Conservation (phyloP, 2,797 vertebrate species). For the Streptopelia turtur region DNA sequence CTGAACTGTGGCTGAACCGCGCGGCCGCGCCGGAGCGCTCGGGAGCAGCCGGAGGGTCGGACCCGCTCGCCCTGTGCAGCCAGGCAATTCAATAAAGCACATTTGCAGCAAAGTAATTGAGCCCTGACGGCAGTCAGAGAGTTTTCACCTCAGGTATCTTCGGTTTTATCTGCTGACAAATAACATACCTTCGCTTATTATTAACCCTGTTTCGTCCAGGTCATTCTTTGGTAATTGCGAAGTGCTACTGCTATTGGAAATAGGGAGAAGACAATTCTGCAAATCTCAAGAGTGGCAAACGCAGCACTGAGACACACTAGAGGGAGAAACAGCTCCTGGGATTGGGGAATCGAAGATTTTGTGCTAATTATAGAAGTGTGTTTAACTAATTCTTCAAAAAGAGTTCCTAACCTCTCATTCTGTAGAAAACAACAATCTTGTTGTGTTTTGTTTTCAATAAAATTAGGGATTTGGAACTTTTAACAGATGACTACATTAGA, state of each 20-base stretch:
- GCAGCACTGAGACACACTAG: rapidly evolving
- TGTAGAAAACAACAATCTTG: neutral
- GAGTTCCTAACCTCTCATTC: neutral
- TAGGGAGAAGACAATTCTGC: neutral
- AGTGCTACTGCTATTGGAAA: neutral
- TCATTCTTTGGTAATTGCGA: neutral
- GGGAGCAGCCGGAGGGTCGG: neutral
- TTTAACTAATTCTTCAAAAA: neutral
- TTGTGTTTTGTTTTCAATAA: neutral
- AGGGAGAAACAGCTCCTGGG: neutral
- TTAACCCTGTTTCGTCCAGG: neutral
- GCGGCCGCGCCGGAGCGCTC: neutral
- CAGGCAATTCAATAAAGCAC: neutral
- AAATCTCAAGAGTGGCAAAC: neutral
- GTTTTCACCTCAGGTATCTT: neutral
- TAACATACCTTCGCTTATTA: neutral
- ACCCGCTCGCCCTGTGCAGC: neutral
- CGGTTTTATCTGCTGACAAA: neutral
- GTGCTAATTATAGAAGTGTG: neutral
- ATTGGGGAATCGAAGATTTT: neutral
- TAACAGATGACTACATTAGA: neutral
- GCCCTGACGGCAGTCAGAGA: neutral
- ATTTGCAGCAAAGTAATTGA: slow-evolving; percentile 7
- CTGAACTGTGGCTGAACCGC: neutral
- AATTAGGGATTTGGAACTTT: neutral